Percentiles rank a stretch among this genome's conserved stretches.
phyloP scores from a whole-genome alignment of 2,888 invertebrate genomes.

The Rhyacophila evoluta region DNA sequence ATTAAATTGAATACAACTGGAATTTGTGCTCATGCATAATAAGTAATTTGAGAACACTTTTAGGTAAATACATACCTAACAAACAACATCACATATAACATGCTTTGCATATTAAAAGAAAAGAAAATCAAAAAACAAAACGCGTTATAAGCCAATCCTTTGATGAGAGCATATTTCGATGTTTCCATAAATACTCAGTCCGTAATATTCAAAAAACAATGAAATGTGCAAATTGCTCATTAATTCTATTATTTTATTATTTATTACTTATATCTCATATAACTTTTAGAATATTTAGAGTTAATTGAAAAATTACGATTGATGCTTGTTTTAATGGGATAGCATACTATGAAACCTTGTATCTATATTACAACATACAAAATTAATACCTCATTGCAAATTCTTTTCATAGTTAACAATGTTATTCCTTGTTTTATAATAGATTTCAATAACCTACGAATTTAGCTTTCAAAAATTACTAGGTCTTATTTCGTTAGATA shows the following conservation, averaged over 20 bases:
- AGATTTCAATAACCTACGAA: too few species aligned
- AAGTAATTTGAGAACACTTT: background rate
- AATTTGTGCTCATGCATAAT: background rate
- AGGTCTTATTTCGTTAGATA: too few species aligned
- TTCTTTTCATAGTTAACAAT: too few species aligned
- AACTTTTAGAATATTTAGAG: background rate
- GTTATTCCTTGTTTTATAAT: too few species aligned
- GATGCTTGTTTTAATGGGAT: background rate
- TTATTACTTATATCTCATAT: background rate
- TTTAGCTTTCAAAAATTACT: too few species aligned
- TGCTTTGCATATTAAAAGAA: background rate
- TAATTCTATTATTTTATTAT: background rate
- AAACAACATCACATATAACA: background rate
- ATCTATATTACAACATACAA: background rate
- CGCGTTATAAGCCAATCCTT: background rate
- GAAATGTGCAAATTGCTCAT: background rate
- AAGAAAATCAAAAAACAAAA: background rate
- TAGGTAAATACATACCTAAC: background rate
- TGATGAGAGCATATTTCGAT: conserved; percentile 14
- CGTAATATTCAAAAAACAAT: background rate
- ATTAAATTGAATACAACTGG: background rate
- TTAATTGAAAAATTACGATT: conserved; percentile 9
- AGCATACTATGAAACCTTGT: background rate
- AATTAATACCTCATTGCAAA: too few species aligned
- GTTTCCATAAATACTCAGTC: conserved; percentile 14